Percentiles rank a stretch among this genome's conserved stretches.
phyloP scores from a whole-genome alignment of 1,140 invertebrate genomes.

The Dolichoris vasculosae region DNA sequence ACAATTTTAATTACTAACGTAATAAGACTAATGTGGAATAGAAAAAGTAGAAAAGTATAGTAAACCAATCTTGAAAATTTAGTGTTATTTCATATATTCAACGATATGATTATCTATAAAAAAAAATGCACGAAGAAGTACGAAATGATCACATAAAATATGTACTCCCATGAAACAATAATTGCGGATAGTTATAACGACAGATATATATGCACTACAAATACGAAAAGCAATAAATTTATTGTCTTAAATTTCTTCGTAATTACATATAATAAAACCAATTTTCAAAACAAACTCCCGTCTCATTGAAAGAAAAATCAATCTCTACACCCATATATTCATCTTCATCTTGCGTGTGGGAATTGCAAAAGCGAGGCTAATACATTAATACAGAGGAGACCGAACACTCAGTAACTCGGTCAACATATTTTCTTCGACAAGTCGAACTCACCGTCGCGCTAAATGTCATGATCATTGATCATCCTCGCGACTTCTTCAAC shows the following conservation, averaged over 20 bases:
- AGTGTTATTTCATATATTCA: background rate
- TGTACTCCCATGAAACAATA: constrained; percentile 5
- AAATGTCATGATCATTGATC: constrained; percentile 46
- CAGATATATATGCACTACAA: background rate
- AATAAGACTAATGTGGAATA: background rate
- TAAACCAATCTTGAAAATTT: background rate
- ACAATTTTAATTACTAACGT: background rate
- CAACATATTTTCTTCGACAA: constrained; percentile 25
- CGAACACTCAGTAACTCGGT: background rate
- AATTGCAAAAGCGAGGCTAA: constrained; percentile 46
- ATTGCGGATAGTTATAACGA: background rate
- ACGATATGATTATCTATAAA: background rate
- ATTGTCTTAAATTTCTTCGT: constrained; percentile 12
- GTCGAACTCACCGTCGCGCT: background rate
- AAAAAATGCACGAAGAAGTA: background rate
- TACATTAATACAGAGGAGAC: constrained; percentile 44
- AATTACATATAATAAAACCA: constrained; percentile 12
- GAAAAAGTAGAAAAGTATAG: background rate
- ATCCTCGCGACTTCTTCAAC: background rate
- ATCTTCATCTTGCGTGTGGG: background rate
- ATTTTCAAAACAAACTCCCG: background rate
- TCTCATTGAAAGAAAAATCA: background rate
- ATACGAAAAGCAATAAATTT: background rate
- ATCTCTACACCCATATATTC: background rate
- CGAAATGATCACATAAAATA: constrained; percentile 8